Evolutionary conservation across 2,888 invertebrate species (phyloP), one percentile per base, ranked within the genome.

Genomic region (Microchrysa polita): DNA sequence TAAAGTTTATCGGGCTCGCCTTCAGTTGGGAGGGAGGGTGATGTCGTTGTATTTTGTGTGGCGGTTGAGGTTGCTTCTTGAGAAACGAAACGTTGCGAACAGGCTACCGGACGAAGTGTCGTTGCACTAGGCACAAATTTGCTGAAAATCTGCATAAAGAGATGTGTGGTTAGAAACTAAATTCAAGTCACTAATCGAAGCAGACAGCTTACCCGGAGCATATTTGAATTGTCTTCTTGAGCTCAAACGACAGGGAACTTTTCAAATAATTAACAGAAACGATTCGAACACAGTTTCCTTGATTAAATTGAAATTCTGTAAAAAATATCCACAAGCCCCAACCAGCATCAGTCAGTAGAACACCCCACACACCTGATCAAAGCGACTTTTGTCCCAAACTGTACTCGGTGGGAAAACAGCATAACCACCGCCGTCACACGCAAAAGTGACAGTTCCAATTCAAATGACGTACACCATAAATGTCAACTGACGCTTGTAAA

Each of bases 1-100:
- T 90, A 97, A 52, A 98, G 86, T 83, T 92, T 93, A 80, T 95
- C 95, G 4, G 18, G 55, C 9, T 27, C 18, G 10, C 18, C 40
- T 67, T 67, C 34, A 55, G 18, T 48, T 34, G 27, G 16, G 34
- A n/a, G 61, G 5, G 42, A 9, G 18, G 16, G 10, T 16, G 16
- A 5, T 52, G 52, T 14, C 52, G 52, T 4, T 5, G n/a, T 16
- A 5, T 52, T 4, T 9, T 34, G 1, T 61, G 14, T 12, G 4
- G 61, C 40, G 7, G 61, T 16, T 22, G 53, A 14, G 12, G 22
- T 10, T 20, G 52, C 34, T 27, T 48, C 52, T 48, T 48, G 27
- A 18, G 67, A 67, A 2, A 67, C 7, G 23, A 67, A 44, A 5
- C 67, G 48, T 7, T 40, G 40, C 16, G 61, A 10, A n/a, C 16